These are phyloP conservation scores for Nipponia nippon DNA, from an alignment of 2,113 vertebrate genomes.

Conservation along the genomic window DNA sequence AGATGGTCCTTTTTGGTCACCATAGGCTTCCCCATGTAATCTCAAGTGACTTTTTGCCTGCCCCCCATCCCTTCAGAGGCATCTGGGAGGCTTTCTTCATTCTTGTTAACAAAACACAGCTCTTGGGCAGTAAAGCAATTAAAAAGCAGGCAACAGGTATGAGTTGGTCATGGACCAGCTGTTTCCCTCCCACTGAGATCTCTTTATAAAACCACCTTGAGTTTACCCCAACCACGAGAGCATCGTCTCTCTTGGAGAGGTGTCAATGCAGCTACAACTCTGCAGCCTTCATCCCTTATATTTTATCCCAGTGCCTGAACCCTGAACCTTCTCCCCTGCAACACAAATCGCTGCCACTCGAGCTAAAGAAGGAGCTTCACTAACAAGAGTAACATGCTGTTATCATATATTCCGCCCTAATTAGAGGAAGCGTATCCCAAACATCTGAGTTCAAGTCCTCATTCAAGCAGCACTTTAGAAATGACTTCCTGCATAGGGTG, in stretches of 20 bases:
- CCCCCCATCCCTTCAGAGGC: background rate
- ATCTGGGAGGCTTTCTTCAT: background rate
- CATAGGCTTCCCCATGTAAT: rapidly evolving
- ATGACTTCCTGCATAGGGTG: background rate
- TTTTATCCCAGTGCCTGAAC: background rate
- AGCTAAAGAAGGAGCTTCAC: background rate
- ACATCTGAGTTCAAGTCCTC: background rate
- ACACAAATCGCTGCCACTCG: background rate
- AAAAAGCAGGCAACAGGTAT: background rate
- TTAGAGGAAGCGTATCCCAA: background rate
- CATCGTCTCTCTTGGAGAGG: background rate
- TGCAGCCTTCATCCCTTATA: background rate
- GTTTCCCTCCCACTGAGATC: background rate
- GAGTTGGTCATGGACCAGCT: background rate
- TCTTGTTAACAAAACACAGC: background rate
- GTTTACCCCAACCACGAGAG: background rate
- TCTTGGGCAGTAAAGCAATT: background rate
- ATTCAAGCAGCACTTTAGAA: background rate
- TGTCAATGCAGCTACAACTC: background rate
- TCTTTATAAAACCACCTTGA: background rate
- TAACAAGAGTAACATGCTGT: background rate
- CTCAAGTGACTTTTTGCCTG: background rate
- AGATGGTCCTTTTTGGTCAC: background rate
- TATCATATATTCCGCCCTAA: background rate
- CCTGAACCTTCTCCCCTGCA: background rate